phyloP scores from a whole-genome alignment of 2,888 invertebrate species.

The Lottia scabra region DNA sequence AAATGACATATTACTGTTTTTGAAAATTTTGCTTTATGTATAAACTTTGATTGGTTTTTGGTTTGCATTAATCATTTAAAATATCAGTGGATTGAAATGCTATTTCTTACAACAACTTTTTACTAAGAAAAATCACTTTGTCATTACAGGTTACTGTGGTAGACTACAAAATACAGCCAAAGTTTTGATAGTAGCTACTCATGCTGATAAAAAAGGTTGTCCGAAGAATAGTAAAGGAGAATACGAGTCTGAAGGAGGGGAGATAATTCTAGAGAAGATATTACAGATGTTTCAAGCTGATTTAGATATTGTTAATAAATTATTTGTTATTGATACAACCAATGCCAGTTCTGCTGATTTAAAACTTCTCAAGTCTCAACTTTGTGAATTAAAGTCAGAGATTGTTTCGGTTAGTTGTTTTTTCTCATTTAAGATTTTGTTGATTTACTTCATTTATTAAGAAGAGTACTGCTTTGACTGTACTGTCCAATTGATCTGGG shows the following conservation, averaged over 20 bases:
- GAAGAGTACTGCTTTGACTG: no score
- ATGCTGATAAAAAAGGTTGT: constrained; percentile 74
- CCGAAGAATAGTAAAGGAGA: constrained; percentile 74
- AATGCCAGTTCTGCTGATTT: constrained; percentile 76
- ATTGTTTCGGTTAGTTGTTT: constrained; percentile 71
- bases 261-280: constrained; percentile 71
- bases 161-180: constrained; percentile 71
- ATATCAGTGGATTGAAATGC: no score
- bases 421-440: neutral
- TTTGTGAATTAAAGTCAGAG: constrained; percentile 71
- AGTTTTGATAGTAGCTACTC: constrained; percentile 77
- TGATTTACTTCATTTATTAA: no score
- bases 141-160: constrained; percentile 74
- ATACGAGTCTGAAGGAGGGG: constrained; percentile 74
- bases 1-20: no score
- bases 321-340: constrained; percentile 76
- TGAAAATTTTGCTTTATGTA: no score
- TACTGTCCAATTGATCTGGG: no score
- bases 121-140: no score
- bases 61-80: no score
- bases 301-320: constrained; percentile 74
- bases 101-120: no score
- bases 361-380: constrained; percentile 74
- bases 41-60: no score
- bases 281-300: constrained; percentile 72